Conservation (phyloP, 2,113 vertebrate genomes). For the Crypturellus undulatus region DNA sequence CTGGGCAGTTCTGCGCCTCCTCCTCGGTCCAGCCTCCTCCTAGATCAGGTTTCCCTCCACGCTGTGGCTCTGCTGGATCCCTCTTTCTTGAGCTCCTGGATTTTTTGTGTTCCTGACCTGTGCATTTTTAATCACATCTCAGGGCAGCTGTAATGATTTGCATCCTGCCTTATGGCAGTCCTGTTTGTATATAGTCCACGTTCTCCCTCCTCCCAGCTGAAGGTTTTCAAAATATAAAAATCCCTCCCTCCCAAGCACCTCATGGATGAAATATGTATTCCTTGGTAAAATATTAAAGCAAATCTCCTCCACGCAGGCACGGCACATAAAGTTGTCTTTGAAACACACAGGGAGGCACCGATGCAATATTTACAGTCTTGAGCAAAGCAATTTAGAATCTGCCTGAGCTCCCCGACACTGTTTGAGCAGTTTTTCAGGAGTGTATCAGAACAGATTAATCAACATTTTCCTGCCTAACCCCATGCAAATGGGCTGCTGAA, state of each 20-base stretch:
- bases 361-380: slow-evolving; percentile 59
- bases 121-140: slow-evolving; percentile 10
- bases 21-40: background rate
- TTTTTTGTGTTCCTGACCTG: background rate
- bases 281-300: slow-evolving; percentile 53
- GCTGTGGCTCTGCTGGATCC: background rate
- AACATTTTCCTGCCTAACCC: background rate
- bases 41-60: background rate
- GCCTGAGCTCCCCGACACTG: background rate
- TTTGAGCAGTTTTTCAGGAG: background rate
- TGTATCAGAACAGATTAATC: slow-evolving; percentile 61
- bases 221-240: slow-evolving; percentile 13
- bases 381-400: slow-evolving; percentile 35
- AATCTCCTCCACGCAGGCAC: slow-evolving; percentile 3
- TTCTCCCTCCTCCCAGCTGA: background rate
- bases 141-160: background rate
- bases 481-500: slow-evolving; percentile 36
- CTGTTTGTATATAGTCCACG: background rate
- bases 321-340: slow-evolving; percentile 28
- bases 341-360: background rate
- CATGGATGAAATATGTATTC: slow-evolving; percentile 8
- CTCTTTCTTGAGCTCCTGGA: background rate
- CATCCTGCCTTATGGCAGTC: background rate
- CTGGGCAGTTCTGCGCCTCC: background rate
- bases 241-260: background rate